Percentiles rank a stretch among this genome's conserved stretches.
Evolutionary conservation across 2,113 vertebrate genomes (phyloP).

Genomic region (Cricetomys ansorgei): DNA sequence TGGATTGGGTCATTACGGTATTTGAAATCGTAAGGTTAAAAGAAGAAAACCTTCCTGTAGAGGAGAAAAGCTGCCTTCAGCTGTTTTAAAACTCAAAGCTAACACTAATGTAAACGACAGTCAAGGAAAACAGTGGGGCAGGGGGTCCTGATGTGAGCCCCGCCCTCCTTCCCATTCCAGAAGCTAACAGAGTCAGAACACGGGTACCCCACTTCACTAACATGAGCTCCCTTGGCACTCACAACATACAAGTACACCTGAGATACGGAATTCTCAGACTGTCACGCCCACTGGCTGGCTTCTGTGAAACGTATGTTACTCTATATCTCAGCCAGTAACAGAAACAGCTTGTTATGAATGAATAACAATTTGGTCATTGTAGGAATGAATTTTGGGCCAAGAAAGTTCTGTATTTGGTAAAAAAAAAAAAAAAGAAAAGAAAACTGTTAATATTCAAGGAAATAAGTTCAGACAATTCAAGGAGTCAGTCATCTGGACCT

Average conservation of each 20-base stretch:
- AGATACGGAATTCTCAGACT: slow-evolving; percentile 30
- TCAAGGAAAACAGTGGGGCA: neutral
- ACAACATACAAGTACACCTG: neutral
- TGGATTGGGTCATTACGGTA: neutral
- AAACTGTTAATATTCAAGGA: neutral
- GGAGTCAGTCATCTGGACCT: neutral
- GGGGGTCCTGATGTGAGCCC: neutral
- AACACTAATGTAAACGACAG: slow-evolving; percentile 1
- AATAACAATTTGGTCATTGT: neutral
- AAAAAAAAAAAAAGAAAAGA: no score
- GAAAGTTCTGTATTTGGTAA: neutral
- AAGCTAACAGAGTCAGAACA: slow-evolving; percentile 8
- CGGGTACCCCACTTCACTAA: neutral
- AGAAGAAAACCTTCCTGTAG: neutral
- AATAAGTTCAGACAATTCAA: neutral
- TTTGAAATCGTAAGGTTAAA: slow-evolving; percentile 36
- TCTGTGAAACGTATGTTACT: neutral
- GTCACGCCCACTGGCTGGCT: neutral
- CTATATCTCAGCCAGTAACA: neutral
- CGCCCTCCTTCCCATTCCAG: neutral
- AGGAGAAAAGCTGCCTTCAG: slow-evolving; percentile 27
- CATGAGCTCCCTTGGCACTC: neutral
- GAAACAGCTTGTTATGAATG: neutral
- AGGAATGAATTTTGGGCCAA: neutral
- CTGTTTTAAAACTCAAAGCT: neutral